Base-by-base conservation (phyloP, 1,140 invertebrate species). In the Phocides pigmalion region DNA sequence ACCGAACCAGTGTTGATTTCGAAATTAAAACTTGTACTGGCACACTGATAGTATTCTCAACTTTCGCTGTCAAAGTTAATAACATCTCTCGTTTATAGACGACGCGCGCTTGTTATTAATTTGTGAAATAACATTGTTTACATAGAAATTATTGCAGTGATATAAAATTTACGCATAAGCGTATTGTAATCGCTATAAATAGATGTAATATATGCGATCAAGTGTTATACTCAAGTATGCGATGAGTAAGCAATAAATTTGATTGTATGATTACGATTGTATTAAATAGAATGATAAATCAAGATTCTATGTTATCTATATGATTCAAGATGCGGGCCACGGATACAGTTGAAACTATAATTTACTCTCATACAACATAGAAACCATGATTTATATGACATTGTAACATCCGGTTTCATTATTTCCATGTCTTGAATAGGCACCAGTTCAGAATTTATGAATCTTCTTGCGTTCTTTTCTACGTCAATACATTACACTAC, bases 331-430 rank as follows among this genome's bases (percentile, higher is more conserved):
- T 89, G 84, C 82, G 79, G 82, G 86, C 67, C 64, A 76, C 79
- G 82, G 81, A 82, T 80, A 81, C 68, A 53, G 4, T 20, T 17
- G 5, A 51, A 73, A 81, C 12, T 42, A 42, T 81, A 80, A 84
- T 81, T 81, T 81, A 79, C 77, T 77, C 58, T 65, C 67, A 73
- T 74, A 78, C 65, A 76, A 66, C 73, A 72, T 72, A 72, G 64
- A 71, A 58, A 61, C 22, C 59, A 65, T 74, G 76, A 81, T 86
- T 82, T 86, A 84, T 84, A 70, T 64, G 76, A 71, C 71, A 75
- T 49, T 71, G 64, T 72, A 62, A 63, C 58, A 61, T 66, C 64
- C 62, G 59, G 64, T 62, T 59, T 61, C 32, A 66, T 54, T 62
- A 70, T 70, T 56, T 41, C 19, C 15, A 39, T 4, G 28, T 35